Conservation (phyloP, 1,140 invertebrate species). For the Helicoverpa armigera region DNA sequence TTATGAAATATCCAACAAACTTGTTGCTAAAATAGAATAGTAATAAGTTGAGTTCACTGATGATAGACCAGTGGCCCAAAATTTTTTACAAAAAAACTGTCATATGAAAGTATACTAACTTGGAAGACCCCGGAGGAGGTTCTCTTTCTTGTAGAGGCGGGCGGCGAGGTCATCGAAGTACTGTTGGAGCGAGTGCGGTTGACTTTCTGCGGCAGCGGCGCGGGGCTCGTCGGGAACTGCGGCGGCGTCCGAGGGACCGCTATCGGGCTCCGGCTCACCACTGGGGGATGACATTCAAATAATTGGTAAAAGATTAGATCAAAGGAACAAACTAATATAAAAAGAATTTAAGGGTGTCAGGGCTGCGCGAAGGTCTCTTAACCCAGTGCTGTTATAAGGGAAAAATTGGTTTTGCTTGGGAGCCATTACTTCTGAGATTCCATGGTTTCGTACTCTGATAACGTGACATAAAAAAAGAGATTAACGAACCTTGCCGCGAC, state of each 20-base stretch:
- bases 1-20: too few relatives aligned
- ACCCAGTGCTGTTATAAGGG: too few relatives aligned
- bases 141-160: conserved; percentile 60
- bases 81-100: too few relatives aligned
- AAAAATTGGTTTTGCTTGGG: too few relatives aligned
- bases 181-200: conserved; percentile 62
- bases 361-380: too few relatives aligned
- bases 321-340: too few relatives aligned
- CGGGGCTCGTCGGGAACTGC: not conserved
- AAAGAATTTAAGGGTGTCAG: too few relatives aligned
- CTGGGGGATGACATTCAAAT: not conserved
- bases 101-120: conserved; percentile 45
- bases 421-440: too few relatives aligned
- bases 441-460: too few relatives aligned
- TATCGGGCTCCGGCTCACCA: not conserved
- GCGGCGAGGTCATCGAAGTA: conserved; percentile 45
- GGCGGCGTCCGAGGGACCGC: not conserved
- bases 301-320: not conserved
- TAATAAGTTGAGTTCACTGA: too few relatives aligned
- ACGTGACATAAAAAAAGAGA: not conserved
- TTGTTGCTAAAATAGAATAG: too few relatives aligned
- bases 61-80: too few relatives aligned
- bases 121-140: conserved; percentile 73
- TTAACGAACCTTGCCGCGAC: conserved; percentile 28
- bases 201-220: conserved; percentile 57